These are phyloP conservation scores for Pachyuromys duprasi DNA, from an alignment of 2,797 vertebrate species.

Conservation along the genomic window DNA sequence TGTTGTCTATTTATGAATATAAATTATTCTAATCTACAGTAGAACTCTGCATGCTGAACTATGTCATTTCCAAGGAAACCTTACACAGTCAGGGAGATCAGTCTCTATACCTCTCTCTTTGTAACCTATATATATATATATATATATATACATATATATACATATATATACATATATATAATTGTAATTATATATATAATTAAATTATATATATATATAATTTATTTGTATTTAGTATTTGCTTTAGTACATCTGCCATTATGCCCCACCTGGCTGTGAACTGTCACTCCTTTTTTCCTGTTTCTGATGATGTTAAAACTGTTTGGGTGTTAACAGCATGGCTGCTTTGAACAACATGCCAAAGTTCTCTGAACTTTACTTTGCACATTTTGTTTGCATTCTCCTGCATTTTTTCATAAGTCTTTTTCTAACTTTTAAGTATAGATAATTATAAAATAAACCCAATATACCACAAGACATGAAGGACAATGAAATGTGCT, in stretches of 20 bases:
- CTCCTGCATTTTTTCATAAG: background rate
- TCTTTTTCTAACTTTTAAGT: background rate
- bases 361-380: background rate
- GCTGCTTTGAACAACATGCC: background rate
- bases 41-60: background rate
- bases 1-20: background rate
- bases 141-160: no score
- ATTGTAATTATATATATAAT: no score
- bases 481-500: background rate
- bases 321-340: background rate
- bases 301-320: background rate
- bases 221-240: background rate
- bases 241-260: background rate
- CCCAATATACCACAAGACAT: background rate
- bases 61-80: background rate
- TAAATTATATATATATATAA: background rate
- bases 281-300: background rate
- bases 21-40: background rate
- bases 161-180: no score
- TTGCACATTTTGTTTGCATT: background rate
- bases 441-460: conserved; percentile 6
- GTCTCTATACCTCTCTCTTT: background rate
- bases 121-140: no score
- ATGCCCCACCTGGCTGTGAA: background rate
- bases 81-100: background rate